phyloP scores from a whole-genome alignment of 2,113 vertebrate genomes.

The Callopanchax toddi region DNA sequence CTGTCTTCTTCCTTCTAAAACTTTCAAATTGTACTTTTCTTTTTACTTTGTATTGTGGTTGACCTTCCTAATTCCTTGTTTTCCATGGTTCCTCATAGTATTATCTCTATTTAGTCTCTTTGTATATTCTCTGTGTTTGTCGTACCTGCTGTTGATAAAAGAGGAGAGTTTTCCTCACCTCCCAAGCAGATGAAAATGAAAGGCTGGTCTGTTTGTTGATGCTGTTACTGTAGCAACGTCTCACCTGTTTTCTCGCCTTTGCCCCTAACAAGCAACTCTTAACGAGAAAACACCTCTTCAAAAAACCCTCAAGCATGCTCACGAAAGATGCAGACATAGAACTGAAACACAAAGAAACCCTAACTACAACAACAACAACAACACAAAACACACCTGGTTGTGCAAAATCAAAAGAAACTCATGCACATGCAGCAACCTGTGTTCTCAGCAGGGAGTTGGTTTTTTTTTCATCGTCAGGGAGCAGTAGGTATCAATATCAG shows the following conservation, averaged over 20 bases:
- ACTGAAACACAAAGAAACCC: not conserved
- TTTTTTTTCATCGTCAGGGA: slow-evolving; percentile 85
- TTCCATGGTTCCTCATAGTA: slow-evolving; percentile 3
- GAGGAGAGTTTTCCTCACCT: slow-evolving; percentile 49
- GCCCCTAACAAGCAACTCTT: slow-evolving; percentile 62
- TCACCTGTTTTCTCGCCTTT: slow-evolving; percentile 65
- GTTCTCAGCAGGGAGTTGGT: slow-evolving; percentile 46
- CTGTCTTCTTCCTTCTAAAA: no score
- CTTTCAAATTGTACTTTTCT: no score
- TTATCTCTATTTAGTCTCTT: slow-evolving; percentile 1
- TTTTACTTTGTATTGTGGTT: not conserved
- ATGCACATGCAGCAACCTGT: slow-evolving; percentile 21
- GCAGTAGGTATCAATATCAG: slow-evolving; percentile 90
- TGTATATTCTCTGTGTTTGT: slow-evolving; percentile 14
- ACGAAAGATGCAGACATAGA: not conserved
- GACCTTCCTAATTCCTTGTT: not conserved
- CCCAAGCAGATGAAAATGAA: slow-evolving; percentile 59
- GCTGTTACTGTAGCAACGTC: slow-evolving; percentile 49
- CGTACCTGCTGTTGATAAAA: slow-evolving; percentile 59
- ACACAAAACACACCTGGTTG: not conserved
- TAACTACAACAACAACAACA: no score
- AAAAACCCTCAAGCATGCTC: slow-evolving; percentile 21
- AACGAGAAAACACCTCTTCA: slow-evolving; percentile 67
- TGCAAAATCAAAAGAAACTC: slow-evolving; percentile 34
- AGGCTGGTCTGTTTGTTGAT: slow-evolving; percentile 57